Evolutionary conservation across 2,113 vertebrate species (phyloP).

Genomic region (Columba janthina): DNA sequence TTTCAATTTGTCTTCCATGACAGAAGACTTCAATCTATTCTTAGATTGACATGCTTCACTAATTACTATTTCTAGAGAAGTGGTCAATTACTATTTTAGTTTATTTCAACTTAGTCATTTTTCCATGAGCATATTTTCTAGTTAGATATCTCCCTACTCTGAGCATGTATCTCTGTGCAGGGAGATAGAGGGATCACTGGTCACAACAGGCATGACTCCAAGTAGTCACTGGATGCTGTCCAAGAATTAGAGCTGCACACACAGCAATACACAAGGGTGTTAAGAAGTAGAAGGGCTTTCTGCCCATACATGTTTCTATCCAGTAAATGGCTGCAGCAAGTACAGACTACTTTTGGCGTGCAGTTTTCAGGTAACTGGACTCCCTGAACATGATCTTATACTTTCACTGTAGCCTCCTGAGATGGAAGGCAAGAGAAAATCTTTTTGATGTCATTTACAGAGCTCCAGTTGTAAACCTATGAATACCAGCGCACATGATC

Average conservation of each 20-base stretch:
- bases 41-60: neutral
- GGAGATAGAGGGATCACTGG: constrained; percentile 24
- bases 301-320: neutral
- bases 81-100: neutral
- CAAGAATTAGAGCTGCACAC: constrained; percentile 7
- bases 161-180: neutral
- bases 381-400: neutral
- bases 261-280: neutral
- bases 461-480: neutral
- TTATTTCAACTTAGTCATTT: neutral
- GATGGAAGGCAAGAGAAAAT: neutral
- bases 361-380: neutral
- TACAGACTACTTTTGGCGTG: neutral
- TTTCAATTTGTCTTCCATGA: neutral
- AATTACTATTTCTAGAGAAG: neutral
- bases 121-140: neutral
- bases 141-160: neutral
- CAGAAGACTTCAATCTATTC: neutral
- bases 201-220: constrained; percentile 34
- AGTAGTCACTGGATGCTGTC: neutral
- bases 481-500: neutral
- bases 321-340: neutral
- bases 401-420: neutral
- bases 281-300: neutral
- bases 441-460: neutral